Evolutionary conservation across 2,888 invertebrate genomes (phyloP).

Genomic region (Polylopha cassiicola): DNA sequence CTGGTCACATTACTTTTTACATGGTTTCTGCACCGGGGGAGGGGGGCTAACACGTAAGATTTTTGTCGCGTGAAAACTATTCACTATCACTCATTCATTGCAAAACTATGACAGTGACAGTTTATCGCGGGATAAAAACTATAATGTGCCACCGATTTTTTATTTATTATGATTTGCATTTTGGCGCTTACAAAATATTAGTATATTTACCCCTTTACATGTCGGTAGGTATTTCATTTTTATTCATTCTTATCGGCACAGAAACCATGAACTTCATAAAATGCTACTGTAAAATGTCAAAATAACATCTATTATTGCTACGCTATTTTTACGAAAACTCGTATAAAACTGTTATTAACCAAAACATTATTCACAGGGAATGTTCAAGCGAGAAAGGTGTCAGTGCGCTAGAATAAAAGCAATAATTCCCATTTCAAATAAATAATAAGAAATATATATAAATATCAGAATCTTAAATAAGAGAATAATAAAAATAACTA

Average conservation of each 20-base stretch:
- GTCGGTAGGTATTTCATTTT: too few relatives aligned
- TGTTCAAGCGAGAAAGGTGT: slow-evolving; percentile 21
- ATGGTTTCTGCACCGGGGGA: too few relatives aligned
- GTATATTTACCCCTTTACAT: too few relatives aligned
- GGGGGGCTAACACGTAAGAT: too few relatives aligned
- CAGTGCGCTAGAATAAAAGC: slow-evolving; percentile 5
- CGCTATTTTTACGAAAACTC: slow-evolving; percentile 15
- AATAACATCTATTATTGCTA: slow-evolving; percentile 27
- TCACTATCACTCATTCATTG: too few relatives aligned
- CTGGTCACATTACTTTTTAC: slow-evolving; percentile 41
- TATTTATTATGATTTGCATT: too few relatives aligned
- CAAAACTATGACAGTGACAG: too few relatives aligned
- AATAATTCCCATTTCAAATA: slow-evolving; percentile 30
- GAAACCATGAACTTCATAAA: slow-evolving; percentile 40
- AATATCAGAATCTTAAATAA: slow-evolving; percentile 24
- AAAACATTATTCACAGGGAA: slow-evolving; percentile 25
- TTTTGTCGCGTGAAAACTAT: too few relatives aligned
- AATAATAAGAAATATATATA: slow-evolving; percentile 14
- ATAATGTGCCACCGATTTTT: too few relatives aligned
- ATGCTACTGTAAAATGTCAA: slow-evolving; percentile 49
- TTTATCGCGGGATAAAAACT: too few relatives aligned
- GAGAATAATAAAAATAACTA: slow-evolving; percentile 19
- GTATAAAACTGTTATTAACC: slow-evolving; percentile 6
- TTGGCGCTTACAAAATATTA: too few relatives aligned
- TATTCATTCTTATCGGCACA: too few relatives aligned